Base-by-base conservation (phyloP, 2,888 invertebrate species). In the Atherix ibis region DNA sequence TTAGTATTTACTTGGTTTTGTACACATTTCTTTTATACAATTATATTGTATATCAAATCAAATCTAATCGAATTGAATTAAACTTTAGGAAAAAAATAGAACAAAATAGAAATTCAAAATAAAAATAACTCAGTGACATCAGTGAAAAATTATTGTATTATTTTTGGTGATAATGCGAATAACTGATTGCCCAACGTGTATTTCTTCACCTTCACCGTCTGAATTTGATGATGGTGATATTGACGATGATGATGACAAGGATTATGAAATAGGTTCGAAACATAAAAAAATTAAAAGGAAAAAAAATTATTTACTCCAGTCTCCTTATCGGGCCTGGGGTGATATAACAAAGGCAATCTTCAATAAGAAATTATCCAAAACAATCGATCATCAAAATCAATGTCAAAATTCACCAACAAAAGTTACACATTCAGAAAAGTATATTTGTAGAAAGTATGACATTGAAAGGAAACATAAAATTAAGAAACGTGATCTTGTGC, bases 381-480 rank as follows among this genome's bases (percentile, higher is more conserved):
- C 6, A 10, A 17, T 12, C 13, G 13, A 14, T 8, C 5, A 22
- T 31, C 12, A 15, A 12, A 10, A 19, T 8, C 15, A 10, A 9
- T 4, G 8, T n/a, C 12, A 27, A 27, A 26, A 31, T 26, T 14
- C 24, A 25, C 18, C 27, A 31, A 30, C 18, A 30, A 35, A 29
- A 28, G 31, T 17, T 19, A 22, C 33, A 22, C 30, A 29, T 26
- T n/a, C n/a, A n/a, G n/a, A n/a, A n/a, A n/a, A n/a, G n/a, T n/a
- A n/a, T n/a, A 31, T 27, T 22, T 36, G 29, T 39, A 30, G 40
- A 18, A 43, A 43, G 32, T 45, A 39, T 28, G 36, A 39, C 19
- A 39, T 40, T 30, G 45, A 45, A 34, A 40, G 43, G 14, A 43
- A 44, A 34, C 43, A 42, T 26, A 43, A 43, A 42, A 27, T 45